Percentiles rank a stretch among this genome's conserved stretches.
Conservation (phyloP, 2,888 invertebrate genomes). For the Agrochola macilenta region DNA sequence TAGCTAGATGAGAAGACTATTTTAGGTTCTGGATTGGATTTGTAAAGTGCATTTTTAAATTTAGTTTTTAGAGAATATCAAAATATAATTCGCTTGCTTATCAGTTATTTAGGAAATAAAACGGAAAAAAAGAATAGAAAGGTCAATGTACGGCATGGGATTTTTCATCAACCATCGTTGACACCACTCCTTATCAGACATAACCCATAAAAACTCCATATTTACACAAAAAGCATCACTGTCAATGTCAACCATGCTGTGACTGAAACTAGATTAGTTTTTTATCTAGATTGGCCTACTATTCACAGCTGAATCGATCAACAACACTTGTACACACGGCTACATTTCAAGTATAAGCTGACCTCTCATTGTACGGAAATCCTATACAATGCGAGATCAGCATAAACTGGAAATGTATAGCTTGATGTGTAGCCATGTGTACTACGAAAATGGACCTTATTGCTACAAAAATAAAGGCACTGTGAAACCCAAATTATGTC, state of each 20-base stretch:
- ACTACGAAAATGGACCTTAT: background rate
- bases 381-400: no score
- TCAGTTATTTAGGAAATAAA: background rate
- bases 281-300: conserved; percentile 60
- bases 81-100: background rate
- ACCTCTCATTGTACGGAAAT: no score
- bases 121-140: background rate
- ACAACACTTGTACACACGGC: background rate
- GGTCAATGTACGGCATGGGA: no score
- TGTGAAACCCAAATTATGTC: background rate
- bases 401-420: no score
- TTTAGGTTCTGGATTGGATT: no score
- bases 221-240: conserved; percentile 32
- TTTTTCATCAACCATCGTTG: background rate
- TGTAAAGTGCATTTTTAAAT: background rate
- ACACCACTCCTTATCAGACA: conserved; percentile 1
- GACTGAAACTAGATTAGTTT: conserved; percentile 58
- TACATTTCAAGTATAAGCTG: no score
- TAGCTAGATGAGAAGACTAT: no score
- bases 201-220: background rate
- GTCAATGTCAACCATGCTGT: conserved; percentile 52
- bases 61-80: background rate
- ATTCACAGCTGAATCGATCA: conserved; percentile 31
- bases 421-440: background rate
- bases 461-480: background rate